Conservation (phyloP, 2,113 vertebrate genomes). For the Limanda limanda region DNA sequence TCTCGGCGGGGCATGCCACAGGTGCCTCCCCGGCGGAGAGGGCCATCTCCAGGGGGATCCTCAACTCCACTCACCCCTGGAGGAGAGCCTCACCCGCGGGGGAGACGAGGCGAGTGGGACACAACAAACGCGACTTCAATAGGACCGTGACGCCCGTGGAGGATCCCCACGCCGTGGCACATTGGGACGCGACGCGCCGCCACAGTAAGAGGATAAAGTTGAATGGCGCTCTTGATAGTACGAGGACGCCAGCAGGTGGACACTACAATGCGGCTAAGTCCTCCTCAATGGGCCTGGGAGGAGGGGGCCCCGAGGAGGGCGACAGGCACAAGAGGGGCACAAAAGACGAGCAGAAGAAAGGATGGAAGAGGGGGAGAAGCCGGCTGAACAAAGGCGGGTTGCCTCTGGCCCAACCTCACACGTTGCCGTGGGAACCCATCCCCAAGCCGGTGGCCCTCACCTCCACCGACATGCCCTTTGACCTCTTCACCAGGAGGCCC, state of each 20-base stretch:
- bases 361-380: slow-evolving; percentile 69
- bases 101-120: slow-evolving; percentile 54
- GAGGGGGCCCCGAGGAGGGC: slow-evolving; percentile 55
- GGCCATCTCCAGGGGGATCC: slow-evolving; percentile 35
- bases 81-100: slow-evolving; percentile 39
- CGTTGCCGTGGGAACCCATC: slow-evolving; percentile 76
- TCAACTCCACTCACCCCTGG: slow-evolving; percentile 64
- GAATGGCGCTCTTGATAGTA: slow-evolving; percentile 66
- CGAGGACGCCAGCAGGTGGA: slow-evolving; percentile 79
- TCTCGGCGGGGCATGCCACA: slow-evolving; percentile 69
- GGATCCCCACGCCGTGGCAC: slow-evolving; percentile 59
- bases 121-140: slow-evolving; percentile 61
- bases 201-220: slow-evolving; percentile 79
- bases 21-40: slow-evolving; percentile 71
- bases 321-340: slow-evolving; percentile 78
- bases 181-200: slow-evolving; percentile 68
- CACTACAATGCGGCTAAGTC: slow-evolving; percentile 75
- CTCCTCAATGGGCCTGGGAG: slow-evolving; percentile 58
- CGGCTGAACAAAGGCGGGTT: slow-evolving; percentile 68
- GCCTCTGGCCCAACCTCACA: slow-evolving; percentile 56
- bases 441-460: slow-evolving; percentile 87
- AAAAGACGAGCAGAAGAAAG: slow-evolving; percentile 80
- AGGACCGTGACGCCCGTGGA: slow-evolving; percentile 62
- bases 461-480: slow-evolving; percentile 83
- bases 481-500: slow-evolving; percentile 73